phyloP scores from a whole-genome alignment of 2,797 vertebrate species.

The Nyctalus aviator region DNA sequence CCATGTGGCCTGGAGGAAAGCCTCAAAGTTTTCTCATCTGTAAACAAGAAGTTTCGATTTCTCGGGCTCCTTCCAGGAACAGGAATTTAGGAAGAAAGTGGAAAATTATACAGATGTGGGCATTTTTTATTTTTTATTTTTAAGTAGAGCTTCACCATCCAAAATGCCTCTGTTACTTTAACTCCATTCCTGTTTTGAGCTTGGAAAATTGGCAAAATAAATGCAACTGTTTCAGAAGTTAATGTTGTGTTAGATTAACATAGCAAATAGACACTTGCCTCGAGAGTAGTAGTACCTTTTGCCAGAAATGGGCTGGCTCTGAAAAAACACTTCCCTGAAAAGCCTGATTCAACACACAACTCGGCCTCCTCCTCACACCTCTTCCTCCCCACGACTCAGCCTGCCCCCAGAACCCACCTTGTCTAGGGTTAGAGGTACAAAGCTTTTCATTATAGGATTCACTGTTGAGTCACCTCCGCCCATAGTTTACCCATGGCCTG shows the following conservation, averaged over 20 bases:
- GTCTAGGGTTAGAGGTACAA: neutral
- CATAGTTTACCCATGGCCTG: neutral
- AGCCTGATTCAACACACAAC: neutral
- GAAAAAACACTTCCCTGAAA: conserved; percentile 50
- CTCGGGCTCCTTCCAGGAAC: conserved; percentile 41
- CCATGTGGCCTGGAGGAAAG: conserved; percentile 16
- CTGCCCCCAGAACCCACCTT: neutral
- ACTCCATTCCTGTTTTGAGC: conserved; percentile 45
- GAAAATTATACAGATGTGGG: conserved; percentile 62
- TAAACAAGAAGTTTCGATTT: conserved; percentile 68
- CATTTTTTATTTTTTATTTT: conserved; percentile 39
- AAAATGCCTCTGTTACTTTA: conserved; percentile 66
- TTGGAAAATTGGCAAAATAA: conserved; percentile 68
- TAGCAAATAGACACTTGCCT: conserved; percentile 64
- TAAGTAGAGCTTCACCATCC: conserved; percentile 47
- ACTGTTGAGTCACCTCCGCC: neutral
- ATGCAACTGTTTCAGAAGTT: conserved; percentile 65
- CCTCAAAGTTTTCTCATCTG: conserved; percentile 42
- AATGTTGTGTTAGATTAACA: conserved; percentile 52
- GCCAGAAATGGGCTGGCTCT: conserved; percentile 49
- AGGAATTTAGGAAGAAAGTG: conserved; percentile 60
- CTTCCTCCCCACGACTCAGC: neutral
- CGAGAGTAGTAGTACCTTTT: conserved; percentile 52
- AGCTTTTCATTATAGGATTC: neutral
- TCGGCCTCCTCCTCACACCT: neutral